Percentiles rank a stretch among this genome's conserved stretches.
Evolutionary conservation across 2,888 invertebrate genomes (phyloP).

Genomic region (Lysandra bellargus): DNA sequence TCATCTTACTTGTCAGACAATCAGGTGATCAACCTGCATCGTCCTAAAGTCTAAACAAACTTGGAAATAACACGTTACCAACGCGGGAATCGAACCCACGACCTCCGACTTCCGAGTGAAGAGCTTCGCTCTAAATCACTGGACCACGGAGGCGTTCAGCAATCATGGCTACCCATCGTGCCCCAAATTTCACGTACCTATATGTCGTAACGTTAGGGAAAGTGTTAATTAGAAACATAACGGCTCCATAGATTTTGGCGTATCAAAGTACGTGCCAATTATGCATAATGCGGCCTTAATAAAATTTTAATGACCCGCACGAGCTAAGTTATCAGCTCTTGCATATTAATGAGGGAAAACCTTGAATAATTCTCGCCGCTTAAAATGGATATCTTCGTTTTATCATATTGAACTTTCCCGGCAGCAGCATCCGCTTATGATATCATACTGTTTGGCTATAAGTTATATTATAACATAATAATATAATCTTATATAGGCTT

Average conservation of each 20-base stretch:
- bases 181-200: background rate
- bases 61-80: no score
- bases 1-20: no score
- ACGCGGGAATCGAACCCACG: no score
- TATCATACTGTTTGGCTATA: background rate
- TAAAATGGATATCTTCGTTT: background rate
- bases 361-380: constrained; percentile 3
- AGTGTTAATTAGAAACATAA: constrained; percentile 19
- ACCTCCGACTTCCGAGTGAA: no score
- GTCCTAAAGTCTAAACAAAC: no score
- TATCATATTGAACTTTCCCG: background rate
- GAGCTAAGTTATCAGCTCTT: constrained; percentile 18
- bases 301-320: constrained; percentile 19
- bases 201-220: constrained; percentile 4
- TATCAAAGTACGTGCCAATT: constrained; percentile 28
- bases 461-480: no score
- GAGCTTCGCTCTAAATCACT: no score
- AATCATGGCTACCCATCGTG: background rate
- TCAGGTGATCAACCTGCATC: no score
- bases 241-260: constrained; percentile 19
- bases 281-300: constrained; percentile 18
- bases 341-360: constrained; percentile 10
- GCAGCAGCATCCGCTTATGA: background rate
- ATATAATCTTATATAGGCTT: no score
- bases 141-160: no score